Conservation (phyloP, 2,797 vertebrate species). For the Gambelia wislizenii region DNA sequence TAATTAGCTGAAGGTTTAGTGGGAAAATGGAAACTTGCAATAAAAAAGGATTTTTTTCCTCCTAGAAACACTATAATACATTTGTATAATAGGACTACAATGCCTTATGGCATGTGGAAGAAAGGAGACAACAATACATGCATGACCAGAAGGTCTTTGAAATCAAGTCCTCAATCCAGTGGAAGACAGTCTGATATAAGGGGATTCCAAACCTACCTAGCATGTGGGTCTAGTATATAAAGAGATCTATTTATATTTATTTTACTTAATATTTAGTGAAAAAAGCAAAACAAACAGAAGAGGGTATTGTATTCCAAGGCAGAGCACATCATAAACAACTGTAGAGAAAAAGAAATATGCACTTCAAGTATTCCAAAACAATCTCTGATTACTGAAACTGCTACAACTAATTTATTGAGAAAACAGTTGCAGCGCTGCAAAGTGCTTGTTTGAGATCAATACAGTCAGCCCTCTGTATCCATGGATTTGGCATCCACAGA, state of each 20-base stretch:
- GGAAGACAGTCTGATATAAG: neutral
- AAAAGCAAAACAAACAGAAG: neutral
- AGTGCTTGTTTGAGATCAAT: neutral
- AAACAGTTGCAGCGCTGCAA: neutral
- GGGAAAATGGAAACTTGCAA: neutral
- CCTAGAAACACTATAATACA: neutral
- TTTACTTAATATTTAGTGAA: neutral
- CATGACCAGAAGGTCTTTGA: neutral
- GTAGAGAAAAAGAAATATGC: neutral
- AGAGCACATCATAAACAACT: neutral
- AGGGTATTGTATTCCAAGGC: neutral
- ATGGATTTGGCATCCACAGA: no score
- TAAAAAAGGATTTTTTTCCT: neutral
- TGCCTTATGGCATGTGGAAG: neutral
- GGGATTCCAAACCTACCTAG: neutral
- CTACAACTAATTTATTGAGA: neutral
- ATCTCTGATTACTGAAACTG: neutral
- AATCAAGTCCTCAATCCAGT: neutral
- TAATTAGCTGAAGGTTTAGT: neutral
- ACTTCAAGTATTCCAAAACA: neutral
- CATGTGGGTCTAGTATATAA: neutral
- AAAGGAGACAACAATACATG: neutral
- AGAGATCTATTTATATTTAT: neutral
- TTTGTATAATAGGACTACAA: neutral
- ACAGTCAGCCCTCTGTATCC: no score